phyloP scores from a whole-genome alignment of 2,113 vertebrate genomes.

The Plecotus auritus region DNA sequence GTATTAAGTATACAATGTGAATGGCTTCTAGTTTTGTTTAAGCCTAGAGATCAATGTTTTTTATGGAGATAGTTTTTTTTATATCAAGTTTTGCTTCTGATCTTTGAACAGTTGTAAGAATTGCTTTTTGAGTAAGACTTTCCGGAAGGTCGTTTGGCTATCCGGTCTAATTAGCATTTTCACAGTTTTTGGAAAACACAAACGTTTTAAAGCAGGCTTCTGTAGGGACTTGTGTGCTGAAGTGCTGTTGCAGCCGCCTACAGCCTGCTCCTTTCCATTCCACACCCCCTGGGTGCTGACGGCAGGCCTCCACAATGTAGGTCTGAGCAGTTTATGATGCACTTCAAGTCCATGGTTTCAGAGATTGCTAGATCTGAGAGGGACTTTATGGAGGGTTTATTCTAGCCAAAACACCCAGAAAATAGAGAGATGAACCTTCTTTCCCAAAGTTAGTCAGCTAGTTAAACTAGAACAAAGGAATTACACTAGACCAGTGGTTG shows the following conservation, averaged over 20 bases:
- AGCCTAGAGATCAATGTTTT: neutral
- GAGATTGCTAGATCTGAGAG: neutral
- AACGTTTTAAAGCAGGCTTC: neutral
- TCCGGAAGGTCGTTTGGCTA: too few species aligned
- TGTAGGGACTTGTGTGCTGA: neutral
- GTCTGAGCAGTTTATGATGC: neutral
- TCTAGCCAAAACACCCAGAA: neutral
- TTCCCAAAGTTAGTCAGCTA: neutral
- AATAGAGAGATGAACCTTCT: neutral
- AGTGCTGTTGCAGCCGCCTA: rapidly evolving
- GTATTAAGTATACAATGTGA: neutral
- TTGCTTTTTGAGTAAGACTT: neutral
- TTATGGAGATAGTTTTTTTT: neutral
- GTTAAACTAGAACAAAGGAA: neutral
- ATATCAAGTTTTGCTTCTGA: neutral
- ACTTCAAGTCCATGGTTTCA: neutral
- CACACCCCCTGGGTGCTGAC: neutral
- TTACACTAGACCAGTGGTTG: neutral
- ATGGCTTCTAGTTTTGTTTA: neutral
- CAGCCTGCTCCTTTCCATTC: neutral
- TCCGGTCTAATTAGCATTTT: neutral
- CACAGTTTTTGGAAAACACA: neutral
- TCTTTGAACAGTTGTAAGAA: neutral
- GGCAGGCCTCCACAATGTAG: neutral
- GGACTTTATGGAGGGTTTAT: neutral